These are phyloP conservation scores for Sylvicapra grimmia DNA, from an alignment of 2,113 vertebrate species.

Conservation along the genomic window DNA sequence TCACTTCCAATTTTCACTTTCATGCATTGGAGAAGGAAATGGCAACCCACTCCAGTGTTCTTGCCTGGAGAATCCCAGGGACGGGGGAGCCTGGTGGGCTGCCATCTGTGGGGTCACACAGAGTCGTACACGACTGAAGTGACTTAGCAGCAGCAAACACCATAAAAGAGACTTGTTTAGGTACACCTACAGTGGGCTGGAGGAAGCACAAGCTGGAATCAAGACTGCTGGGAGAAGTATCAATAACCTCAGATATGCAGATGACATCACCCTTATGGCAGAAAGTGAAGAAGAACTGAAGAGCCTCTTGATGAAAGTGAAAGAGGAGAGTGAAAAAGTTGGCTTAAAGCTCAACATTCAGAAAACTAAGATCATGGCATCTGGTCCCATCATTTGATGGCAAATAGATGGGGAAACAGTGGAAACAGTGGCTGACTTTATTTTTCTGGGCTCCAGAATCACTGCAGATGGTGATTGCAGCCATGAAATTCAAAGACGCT, in stretches of 20 bases:
- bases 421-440: not conserved
- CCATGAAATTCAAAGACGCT: not conserved
- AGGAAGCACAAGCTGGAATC: not conserved
- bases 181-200: not conserved
- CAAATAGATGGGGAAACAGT: not conserved
- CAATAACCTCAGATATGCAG: not conserved
- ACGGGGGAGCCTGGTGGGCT: too few species aligned
- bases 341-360: not conserved
- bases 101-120: too few species aligned
- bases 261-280: not conserved
- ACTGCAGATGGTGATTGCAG: not conserved
- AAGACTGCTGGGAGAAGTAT: not conserved
- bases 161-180: not conserved
- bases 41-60: too few species aligned
- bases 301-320: not conserved
- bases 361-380: not conserved
- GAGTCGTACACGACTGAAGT: too few species aligned
- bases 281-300: not conserved
- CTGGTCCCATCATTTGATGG: not conserved
- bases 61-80: too few species aligned
- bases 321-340: not conserved
- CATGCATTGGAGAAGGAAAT: too few species aligned
- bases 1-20: too few species aligned
- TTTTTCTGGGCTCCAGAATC: not conserved
- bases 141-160: not conserved